phyloP scores from a whole-genome alignment of 64 coral and sea anemone species.

The Trachythela sp. region DNA sequence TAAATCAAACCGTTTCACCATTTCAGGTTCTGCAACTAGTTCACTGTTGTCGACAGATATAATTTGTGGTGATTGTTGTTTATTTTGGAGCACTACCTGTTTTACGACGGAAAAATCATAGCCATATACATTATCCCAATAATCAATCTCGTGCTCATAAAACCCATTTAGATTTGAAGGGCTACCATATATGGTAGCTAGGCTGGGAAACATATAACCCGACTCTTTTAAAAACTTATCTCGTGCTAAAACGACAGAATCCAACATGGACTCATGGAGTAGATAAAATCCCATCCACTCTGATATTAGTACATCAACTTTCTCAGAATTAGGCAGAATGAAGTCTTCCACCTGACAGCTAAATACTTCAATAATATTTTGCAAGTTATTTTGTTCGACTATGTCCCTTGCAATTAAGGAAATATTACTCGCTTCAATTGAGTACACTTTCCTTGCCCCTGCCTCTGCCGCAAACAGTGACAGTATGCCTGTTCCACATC shows the following conservation, averaged over 20 bases:
- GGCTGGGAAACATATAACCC: background rate
- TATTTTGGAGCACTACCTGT: background rate
- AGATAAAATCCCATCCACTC: conserved; percentile 30
- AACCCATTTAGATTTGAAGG: background rate
- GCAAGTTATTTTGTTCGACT: background rate
- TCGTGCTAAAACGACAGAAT: background rate
- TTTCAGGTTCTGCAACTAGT: background rate
- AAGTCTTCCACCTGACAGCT: conserved; percentile 16
- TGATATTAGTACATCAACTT: conserved; percentile 13
- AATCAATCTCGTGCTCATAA: background rate
- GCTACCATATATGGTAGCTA: background rate
- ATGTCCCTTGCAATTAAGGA: conserved; percentile 4
- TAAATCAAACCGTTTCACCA: background rate
- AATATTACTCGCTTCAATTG: background rate
- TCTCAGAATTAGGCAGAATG: background rate
- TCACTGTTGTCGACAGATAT: background rate
- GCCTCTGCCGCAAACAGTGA: conserved; percentile 19
- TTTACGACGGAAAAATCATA: conserved; percentile 13
- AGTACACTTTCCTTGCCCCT: background rate
- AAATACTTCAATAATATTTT: conserved; percentile 10
- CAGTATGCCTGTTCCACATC: background rate
- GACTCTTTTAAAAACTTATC: conserved; percentile 14
- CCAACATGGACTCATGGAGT: background rate
- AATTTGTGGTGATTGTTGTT: background rate
- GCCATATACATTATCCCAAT: conserved; percentile 6